Evolutionary conservation across 2,888 invertebrate genomes (phyloP).

Genomic region (Aethes cnicana): DNA sequence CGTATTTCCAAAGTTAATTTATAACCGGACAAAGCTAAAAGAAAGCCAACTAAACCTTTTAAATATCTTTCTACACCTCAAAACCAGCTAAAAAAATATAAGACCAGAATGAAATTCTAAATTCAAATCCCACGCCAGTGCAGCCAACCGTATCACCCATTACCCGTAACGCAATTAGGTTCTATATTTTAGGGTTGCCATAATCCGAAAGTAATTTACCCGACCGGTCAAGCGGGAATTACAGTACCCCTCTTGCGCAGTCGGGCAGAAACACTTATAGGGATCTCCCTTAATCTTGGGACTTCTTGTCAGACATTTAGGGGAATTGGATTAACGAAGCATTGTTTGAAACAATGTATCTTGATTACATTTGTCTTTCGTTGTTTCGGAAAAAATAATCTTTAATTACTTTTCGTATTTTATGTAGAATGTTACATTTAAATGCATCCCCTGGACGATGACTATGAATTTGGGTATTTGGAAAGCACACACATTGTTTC

Average conservation of each 20-base stretch:
- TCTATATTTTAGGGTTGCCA: conserved; percentile 30
- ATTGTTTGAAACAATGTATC: neutral
- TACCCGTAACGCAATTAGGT: conserved; percentile 13
- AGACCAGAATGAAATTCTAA: neutral
- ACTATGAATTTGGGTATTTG: too few relatives aligned
- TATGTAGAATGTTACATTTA: too few relatives aligned
- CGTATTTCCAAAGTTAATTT: too few relatives aligned
- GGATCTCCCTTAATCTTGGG: conserved; percentile 31
- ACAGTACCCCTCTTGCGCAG: conserved; percentile 25
- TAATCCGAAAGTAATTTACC: conserved; percentile 35
- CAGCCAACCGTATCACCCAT: conserved; percentile 14
- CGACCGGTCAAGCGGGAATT: conserved; percentile 33
- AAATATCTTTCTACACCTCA: too few relatives aligned
- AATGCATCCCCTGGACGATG: too few relatives aligned
- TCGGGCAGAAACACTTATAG: conserved; percentile 20
- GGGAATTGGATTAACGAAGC: conserved; percentile 15
- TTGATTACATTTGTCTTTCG: neutral
- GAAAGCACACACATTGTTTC: too few relatives aligned
- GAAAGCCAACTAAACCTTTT: too few relatives aligned
- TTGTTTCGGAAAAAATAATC: too few relatives aligned
- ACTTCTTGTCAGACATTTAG: conserved; percentile 22
- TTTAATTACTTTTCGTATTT: too few relatives aligned
- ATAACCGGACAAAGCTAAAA: too few relatives aligned
- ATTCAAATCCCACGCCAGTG: conserved; percentile 1
- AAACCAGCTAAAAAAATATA: neutral